Evolutionary conservation across 2,113 vertebrate species (phyloP), one percentile per base, ranked within the genome.

Genomic region (Hiodon tergisus): DNA sequence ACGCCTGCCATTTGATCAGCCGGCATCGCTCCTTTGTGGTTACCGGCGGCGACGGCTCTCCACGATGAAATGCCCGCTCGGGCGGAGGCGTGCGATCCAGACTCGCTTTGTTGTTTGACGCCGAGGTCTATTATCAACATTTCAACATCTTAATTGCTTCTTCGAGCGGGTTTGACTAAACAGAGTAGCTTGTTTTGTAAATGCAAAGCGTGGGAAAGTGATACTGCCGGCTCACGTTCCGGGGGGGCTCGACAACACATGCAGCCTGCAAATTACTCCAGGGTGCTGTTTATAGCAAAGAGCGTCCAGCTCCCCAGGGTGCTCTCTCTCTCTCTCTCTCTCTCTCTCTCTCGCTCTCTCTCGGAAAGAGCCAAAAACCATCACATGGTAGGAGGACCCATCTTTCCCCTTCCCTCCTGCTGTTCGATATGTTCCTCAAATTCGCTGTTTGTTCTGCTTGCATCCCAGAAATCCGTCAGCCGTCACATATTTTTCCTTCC

Each of bases 51-150:
- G 50, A 14, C 47, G n/a, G 16, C 6, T 47, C 61, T 53, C n/a
- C 11, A 14, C 48, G 50, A 68, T 10, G 50, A 47, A 68, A 50
- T 47, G 50, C 10, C 9, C 2, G 5, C 13, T 11, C n/a, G 53
- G 67, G 16, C 67, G 16, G 53, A 50, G 67, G 53, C 16, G 67
- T 10, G 53, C 16, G 67, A 69, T 52, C 51, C 14, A 53, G 7
- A 69, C 48, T 53, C 67, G 53, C 14, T 14, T 69, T 63, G 3
- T 16, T 52, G 16, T 69, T 54, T n/a, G 16, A 16, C 3, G 16
- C 14, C 16, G 48, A 69, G 53, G 16, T 16, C 13, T 53, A 53
- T 65, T 73, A 73, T 50, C 71, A 73, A 48, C 71, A 73, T 73
- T 13, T 73, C 46, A 3, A 9, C 4, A 62, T 17, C 60, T 73